phyloP scores from a whole-genome alignment of 2,888 invertebrate species.

The Cinara cedri region DNA sequence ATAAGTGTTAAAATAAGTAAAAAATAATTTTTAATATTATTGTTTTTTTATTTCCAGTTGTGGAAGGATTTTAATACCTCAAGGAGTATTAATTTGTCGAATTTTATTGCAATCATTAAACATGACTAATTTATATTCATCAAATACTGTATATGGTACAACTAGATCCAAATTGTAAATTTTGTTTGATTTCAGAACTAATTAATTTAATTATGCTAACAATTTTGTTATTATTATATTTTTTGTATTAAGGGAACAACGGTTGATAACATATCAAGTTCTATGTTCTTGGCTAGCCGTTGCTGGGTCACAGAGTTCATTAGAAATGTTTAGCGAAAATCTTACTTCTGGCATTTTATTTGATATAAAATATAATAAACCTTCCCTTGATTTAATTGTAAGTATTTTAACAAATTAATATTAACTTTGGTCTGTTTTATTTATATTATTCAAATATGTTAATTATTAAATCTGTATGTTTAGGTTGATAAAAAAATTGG shows the following conservation, averaged over 20 bases:
- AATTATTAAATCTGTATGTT: not conserved
- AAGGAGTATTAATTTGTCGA: constrained; percentile 57
- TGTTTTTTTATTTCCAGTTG: constrained; percentile 49
- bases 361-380: constrained; percentile 58
- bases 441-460: not conserved
- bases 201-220: not conserved
- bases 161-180: constrained; percentile 55
- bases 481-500: constrained; percentile 39
- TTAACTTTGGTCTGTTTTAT: not conserved
- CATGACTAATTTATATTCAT: constrained; percentile 49
- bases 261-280: constrained; percentile 54
- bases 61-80: constrained; percentile 58
- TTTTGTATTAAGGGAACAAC: constrained; percentile 39
- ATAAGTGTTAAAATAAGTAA: not conserved
- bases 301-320: constrained; percentile 57
- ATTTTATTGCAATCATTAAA: constrained; percentile 57
- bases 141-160: constrained; percentile 51
- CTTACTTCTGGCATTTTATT: constrained; percentile 48
- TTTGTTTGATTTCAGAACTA: too few relatives aligned
- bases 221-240: not conserved
- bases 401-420: constrained; percentile 22
- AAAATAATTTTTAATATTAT: not conserved
- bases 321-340: constrained; percentile 57
- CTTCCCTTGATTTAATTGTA: constrained; percentile 57
- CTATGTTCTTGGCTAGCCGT: constrained; percentile 55